phyloP scores from a whole-genome alignment of 2,113 vertebrate genomes.

The Panthera uncia region DNA sequence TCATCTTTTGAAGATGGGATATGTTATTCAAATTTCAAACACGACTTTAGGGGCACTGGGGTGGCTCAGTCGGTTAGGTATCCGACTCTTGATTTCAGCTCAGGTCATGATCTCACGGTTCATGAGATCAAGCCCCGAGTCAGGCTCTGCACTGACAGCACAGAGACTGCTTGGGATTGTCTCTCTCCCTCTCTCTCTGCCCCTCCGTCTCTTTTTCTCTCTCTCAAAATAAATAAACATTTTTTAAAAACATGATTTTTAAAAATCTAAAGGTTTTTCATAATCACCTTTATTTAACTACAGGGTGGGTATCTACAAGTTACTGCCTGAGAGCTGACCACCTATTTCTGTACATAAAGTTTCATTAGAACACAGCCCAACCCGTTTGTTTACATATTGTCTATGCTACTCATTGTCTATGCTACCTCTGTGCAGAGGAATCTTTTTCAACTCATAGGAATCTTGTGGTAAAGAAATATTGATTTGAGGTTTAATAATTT shows the following conservation, averaged over 20 bases:
- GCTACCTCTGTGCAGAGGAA: neutral
- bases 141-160: too few relatives aligned
- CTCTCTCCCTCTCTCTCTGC: too few relatives aligned
- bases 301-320: neutral
- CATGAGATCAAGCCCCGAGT: too few relatives aligned
- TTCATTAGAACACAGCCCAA: neutral
- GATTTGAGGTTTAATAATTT: constrained; percentile 41
- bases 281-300: neutral
- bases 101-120: too few relatives aligned
- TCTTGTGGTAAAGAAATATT: constrained; percentile 45
- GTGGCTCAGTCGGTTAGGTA: too few relatives aligned
- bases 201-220: too few relatives aligned
- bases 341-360: constrained; percentile 34
- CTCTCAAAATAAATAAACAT: too few relatives aligned
- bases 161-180: too few relatives aligned
- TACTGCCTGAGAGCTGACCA: neutral
- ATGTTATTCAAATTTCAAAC: neutral
- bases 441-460: neutral
- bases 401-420: neutral
- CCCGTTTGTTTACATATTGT: neutral
- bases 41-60: neutral
- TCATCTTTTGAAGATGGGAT: neutral
- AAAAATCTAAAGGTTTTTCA: neutral
- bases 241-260: neutral
- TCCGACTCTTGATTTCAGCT: too few relatives aligned